phyloP scores from a whole-genome alignment of 2,797 vertebrate species.

The Amniataba percoides region DNA sequence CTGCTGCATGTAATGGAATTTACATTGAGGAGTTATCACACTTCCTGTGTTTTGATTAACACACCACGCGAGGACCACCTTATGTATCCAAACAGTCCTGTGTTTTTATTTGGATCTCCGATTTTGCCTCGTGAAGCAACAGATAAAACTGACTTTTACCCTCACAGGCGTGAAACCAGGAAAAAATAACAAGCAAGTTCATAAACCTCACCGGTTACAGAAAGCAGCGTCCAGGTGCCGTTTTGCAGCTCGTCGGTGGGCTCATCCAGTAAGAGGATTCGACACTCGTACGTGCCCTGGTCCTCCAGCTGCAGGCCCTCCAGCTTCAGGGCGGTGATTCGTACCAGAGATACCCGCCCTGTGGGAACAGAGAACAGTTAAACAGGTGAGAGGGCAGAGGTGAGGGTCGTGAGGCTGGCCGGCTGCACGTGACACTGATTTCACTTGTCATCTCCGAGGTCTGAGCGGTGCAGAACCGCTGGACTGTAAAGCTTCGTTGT shows the following conservation, averaged over 20 bases:
- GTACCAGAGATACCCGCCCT: slow-evolving; percentile 91
- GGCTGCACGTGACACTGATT: slow-evolving; percentile 37
- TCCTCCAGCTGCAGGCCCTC: slow-evolving; percentile 88
- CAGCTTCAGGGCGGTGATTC: slow-evolving; percentile 87
- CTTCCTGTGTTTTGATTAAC: slow-evolving; percentile 12
- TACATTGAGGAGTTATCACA: slow-evolving; percentile 2
- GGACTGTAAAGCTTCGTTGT: slow-evolving; percentile 20
- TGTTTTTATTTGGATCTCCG: slow-evolving; percentile 9
- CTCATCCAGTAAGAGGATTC: slow-evolving; percentile 89
- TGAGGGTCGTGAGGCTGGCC: not conserved
- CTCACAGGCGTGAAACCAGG: not conserved
- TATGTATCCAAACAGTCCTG: not conserved
- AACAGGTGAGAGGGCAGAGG: slow-evolving; percentile 22
- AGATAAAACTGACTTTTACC: slow-evolving; percentile 6
- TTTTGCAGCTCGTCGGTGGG: slow-evolving; percentile 89
- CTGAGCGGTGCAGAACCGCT: slow-evolving; percentile 17
- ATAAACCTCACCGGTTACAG: slow-evolving; percentile 87
- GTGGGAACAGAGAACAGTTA: slow-evolving; percentile 37
- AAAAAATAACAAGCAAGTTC: not conserved
- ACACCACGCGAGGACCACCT: not conserved
- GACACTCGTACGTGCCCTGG: slow-evolving; percentile 93
- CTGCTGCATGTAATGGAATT: not conserved
- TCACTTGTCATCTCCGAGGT: slow-evolving; percentile 39
- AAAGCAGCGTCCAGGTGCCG: slow-evolving; percentile 91
- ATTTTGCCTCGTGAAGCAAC: not conserved